Base-by-base conservation (phyloP, 2,888 invertebrate genomes). In the Aethes cnicana region DNA sequence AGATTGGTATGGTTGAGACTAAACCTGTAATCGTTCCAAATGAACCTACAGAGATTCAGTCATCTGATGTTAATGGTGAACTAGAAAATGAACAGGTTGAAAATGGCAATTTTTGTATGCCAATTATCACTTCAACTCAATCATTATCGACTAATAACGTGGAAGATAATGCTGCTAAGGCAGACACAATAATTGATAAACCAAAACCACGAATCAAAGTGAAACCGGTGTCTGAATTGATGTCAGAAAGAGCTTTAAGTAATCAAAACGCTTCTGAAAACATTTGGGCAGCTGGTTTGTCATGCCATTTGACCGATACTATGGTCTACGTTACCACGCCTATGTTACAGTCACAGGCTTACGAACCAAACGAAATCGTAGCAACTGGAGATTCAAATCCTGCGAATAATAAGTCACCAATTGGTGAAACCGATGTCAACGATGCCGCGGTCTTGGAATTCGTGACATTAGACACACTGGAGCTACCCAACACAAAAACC, bases 131-230 rank as follows among this genome's bases (percentile, higher is more conserved):
- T 30, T 77, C 76, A 4, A 78, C 79, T 6, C 70, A 69, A 37
- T 85, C 85, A 26, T 61, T 84, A 57, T 81, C 81, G 23, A 41
- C 49, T 5, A 4, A 11, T 6, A 25, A 37, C 4, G 20, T 39
- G 39, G 25, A 21, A 28, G 35, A 32, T 43, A 36, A 39, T n/a
- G n/a, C n/a, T n/a, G n/a, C n/a, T n/a, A n/a, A n/a, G n/a, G n/a
- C n/a, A 18, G 5, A n/a, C 21, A 8, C 53, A 18, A 11, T 63
- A 28, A 49, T 52, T 25, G 59, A 62, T 16, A 58, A 55, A 36
- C 49, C 57, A 30, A 41, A 53, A 4, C 83, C 84, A 6, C 72
- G 81, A 61, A 85, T 88, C 43, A 88, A 87, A 74, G 84, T 88
- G 0, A 88, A 87, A 59, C 76, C 84, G 23, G 76, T 65, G 23